Percentiles rank a stretch among this genome's conserved stretches.
Conservation (phyloP, 2,113 vertebrate species). For the Herpailurus yagouaroundi region DNA sequence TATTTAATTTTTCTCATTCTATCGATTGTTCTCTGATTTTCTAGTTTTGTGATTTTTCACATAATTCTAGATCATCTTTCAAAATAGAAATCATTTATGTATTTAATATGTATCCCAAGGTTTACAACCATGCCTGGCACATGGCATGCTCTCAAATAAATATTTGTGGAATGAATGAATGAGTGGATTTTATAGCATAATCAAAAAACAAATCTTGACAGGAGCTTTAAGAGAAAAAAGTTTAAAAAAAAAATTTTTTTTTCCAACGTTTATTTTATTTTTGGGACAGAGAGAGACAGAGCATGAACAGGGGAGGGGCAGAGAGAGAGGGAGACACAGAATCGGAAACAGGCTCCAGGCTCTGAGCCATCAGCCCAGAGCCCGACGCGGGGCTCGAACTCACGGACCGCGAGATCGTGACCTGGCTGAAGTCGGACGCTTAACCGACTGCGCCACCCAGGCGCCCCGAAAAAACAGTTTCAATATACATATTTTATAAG, state of each 20-base stretch:
- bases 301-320: too few species aligned
- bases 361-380: too few species aligned
- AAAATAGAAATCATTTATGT: background rate
- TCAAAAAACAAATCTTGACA: background rate
- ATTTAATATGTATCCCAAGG: background rate
- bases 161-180: background rate
- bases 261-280: too few species aligned
- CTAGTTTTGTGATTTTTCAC: background rate
- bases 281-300: too few species aligned
- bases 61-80: background rate
- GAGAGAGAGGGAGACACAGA: too few species aligned
- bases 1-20: background rate
- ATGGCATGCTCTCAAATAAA: background rate
- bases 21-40: background rate
- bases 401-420: too few species aligned
- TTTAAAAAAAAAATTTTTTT: too few species aligned
- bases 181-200: background rate
- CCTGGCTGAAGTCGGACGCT: too few species aligned
- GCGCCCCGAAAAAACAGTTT: background rate
- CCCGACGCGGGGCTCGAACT: too few species aligned
- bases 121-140: background rate
- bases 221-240: background rate
- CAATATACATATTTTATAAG: background rate
- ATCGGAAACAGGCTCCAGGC: too few species aligned
- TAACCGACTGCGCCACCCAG: too few species aligned